Evolutionary conservation across 2,888 invertebrate species (phyloP).

Genomic region (Cristatella mucedo): DNA sequence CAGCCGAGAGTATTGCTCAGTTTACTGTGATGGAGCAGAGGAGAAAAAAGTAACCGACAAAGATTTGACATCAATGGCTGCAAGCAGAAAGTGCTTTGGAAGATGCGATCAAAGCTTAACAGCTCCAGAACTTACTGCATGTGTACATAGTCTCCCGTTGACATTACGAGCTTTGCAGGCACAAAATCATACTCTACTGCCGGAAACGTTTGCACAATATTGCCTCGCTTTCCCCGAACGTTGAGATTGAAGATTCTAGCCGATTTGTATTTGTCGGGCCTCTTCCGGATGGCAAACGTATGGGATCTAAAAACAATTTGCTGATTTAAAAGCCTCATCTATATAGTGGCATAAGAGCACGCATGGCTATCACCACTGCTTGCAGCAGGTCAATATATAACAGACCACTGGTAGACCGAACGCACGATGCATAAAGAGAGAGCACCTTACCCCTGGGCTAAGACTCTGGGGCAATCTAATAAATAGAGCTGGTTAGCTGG

Average conservation of each 20-base stretch:
- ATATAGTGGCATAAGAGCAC: too few relatives aligned
- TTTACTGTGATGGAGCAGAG: neutral
- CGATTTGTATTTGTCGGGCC: conserved; percentile 16
- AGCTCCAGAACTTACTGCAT: conserved; percentile 26
- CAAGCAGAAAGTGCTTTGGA: neutral
- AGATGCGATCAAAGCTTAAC: too few relatives aligned
- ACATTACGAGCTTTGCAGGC: conserved; percentile 27
- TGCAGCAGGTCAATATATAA: too few relatives aligned
- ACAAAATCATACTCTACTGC: conserved; percentile 37
- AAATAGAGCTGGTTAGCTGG: too few relatives aligned
- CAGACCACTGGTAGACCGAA: too few relatives aligned
- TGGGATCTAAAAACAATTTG: conserved; percentile 24
- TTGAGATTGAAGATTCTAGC: conserved; percentile 31
- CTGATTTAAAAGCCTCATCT: too few relatives aligned
- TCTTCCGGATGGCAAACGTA: conserved; percentile 25
- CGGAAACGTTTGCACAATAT: conserved; percentile 38
- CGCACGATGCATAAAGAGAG: too few relatives aligned
- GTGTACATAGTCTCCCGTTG: conserved; percentile 26
- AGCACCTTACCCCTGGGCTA: too few relatives aligned
- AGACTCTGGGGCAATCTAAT: too few relatives aligned
- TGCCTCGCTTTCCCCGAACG: conserved; percentile 37
- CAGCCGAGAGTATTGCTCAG: too few relatives aligned
- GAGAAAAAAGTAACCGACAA: neutral
- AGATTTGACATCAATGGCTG: neutral
- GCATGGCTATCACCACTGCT: too few relatives aligned